Conservation (phyloP, 1,140 invertebrate genomes). For the Aphelenchoides fujianensis region DNA sequence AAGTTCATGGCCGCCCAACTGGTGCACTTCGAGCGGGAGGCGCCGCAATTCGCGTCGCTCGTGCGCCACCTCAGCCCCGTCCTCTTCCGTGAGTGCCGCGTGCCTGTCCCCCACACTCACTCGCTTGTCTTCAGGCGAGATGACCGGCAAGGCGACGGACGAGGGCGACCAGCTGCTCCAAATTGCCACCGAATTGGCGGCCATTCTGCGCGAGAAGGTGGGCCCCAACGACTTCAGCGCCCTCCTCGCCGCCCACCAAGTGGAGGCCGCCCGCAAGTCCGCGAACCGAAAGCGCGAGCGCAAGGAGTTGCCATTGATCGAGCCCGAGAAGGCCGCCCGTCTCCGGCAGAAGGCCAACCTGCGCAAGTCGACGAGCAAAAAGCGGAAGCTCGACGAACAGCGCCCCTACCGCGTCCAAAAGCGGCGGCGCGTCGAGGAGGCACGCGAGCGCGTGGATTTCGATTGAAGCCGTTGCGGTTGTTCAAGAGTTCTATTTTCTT, state of each 20-base stretch:
- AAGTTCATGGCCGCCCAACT: slow-evolving; percentile 21
- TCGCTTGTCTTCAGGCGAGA: too few species aligned
- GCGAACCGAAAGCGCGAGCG: not conserved
- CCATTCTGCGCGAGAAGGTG: slow-evolving; percentile 22
- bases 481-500: too few species aligned
- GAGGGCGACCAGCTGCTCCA: slow-evolving; percentile 18
- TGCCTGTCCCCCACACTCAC: too few species aligned
- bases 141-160: not conserved
- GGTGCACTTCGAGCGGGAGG: not conserved
- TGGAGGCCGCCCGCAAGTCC: slow-evolving; percentile 14
- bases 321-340: slow-evolving; percentile 21
- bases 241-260: not conserved
- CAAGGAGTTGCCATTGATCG: slow-evolving; percentile 18
- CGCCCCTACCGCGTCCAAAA: slow-evolving; percentile 33
- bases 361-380: slow-evolving; percentile 24
- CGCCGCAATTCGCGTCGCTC: not conserved
- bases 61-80: not conserved
- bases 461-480: slow-evolving; percentile 10
- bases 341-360: slow-evolving; percentile 30
- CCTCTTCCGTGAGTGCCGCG: slow-evolving; percentile 18
- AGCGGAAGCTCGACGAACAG: slow-evolving; percentile 31
- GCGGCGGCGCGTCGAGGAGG: slow-evolving; percentile 10
- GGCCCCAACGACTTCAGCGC: slow-evolving; percentile 16
- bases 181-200: slow-evolving; percentile 24
- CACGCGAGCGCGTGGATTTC: not conserved